phyloP scores from a whole-genome alignment of 2,113 vertebrate genomes.

The Amazona vittata region DNA sequence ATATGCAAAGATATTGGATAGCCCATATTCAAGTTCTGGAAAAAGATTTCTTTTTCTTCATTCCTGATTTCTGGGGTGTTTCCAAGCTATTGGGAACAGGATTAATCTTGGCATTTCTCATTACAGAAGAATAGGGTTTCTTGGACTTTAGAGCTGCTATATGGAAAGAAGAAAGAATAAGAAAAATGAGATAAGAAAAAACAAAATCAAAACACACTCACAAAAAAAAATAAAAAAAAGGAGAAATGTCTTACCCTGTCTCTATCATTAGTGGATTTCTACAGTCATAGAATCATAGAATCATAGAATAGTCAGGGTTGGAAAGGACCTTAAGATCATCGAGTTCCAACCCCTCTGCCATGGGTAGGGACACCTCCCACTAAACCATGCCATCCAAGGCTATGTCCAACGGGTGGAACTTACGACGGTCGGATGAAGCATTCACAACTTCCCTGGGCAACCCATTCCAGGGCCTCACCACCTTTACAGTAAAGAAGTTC shows the following conservation, averaged over 20 bases:
- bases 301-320: no score
- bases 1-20: not conserved
- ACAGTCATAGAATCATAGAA: not conserved
- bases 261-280: not conserved
- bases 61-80: not conserved
- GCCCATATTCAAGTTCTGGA: not conserved
- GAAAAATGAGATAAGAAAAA: not conserved
- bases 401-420: no score
- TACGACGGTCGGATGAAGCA: no score
- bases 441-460: no score
- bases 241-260: not conserved
- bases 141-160: not conserved
- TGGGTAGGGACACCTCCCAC: no score
- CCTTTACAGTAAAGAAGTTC: no score
- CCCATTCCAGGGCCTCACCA: no score
- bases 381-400: no score
- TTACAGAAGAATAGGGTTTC: not conserved
- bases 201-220: not conserved
- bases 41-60: not conserved
- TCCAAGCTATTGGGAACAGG: not conserved
- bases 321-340: no score
- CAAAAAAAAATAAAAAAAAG: not conserved
- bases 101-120: not conserved
- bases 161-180: not conserved
- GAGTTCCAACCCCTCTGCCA: no score